phyloP scores from a whole-genome alignment of 2,888 invertebrate genomes.

The Fabriciana adippe region DNA sequence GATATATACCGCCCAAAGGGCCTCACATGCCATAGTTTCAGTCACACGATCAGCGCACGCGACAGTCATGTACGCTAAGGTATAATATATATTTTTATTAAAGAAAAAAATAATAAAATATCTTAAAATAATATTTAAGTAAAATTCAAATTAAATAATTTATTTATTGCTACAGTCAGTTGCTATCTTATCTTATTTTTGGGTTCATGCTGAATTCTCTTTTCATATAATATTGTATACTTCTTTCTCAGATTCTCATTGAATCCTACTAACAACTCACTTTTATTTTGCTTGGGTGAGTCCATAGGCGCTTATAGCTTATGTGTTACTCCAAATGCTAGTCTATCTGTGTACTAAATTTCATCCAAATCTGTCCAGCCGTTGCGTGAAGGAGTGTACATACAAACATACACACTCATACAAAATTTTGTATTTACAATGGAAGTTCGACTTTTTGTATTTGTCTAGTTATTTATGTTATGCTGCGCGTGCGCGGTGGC shows the following conservation, averaged over 20 bases:
- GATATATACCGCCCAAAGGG: slow-evolving; percentile 55
- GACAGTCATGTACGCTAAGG: slow-evolving; percentile 74
- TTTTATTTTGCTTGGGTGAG: too few relatives aligned
- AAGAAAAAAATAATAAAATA: neutral
- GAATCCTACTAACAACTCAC: too few relatives aligned
- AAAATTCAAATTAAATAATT: neutral
- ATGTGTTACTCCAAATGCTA: too few relatives aligned
- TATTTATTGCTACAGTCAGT: too few relatives aligned
- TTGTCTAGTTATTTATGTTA: slow-evolving; percentile 62
- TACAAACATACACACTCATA: neutral
- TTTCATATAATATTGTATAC: too few relatives aligned
- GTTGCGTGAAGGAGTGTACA: too few relatives aligned
- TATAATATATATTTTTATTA: slow-evolving; percentile 43
- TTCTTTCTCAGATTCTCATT: too few relatives aligned
- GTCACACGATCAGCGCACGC: slow-evolving; percentile 56
- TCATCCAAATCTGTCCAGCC: too few relatives aligned
- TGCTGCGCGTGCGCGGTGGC: slow-evolving; percentile 68
- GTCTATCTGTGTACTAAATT: too few relatives aligned
- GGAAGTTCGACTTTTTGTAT: neutral
- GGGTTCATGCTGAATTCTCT: too few relatives aligned
- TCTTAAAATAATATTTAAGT: neutral
- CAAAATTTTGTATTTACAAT: neutral
- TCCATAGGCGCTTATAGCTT: too few relatives aligned
- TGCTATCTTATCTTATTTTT: too few relatives aligned
- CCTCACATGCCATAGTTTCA: slow-evolving; percentile 56